A percentile compares a stretch with the other conserved stretches of the same genome.
These are phyloP conservation scores for Siniperca chuatsi DNA, from an alignment of 2,113 vertebrate genomes.

Conservation along the genomic window DNA sequence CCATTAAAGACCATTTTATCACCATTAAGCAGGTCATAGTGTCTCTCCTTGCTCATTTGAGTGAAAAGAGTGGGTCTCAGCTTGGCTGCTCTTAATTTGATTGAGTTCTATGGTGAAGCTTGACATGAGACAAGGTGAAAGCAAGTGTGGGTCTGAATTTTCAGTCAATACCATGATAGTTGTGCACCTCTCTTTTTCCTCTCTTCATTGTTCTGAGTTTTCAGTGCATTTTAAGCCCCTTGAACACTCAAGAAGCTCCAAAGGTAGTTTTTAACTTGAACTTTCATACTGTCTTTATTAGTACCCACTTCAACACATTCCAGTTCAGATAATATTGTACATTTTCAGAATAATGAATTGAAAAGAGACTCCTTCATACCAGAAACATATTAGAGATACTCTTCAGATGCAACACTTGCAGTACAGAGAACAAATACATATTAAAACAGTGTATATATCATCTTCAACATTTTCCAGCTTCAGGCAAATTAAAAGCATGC, in stretches of 20 bases:
- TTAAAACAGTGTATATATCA: background rate
- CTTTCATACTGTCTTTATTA: background rate
- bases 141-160: background rate
- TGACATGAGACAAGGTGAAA: conserved; percentile 50
- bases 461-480: background rate
- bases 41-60: conserved; percentile 60
- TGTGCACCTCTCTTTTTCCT: background rate
- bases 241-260: background rate
- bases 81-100: conserved; percentile 66
- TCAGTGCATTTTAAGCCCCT: background rate
- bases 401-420: background rate
- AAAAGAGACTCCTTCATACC: background rate
- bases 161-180: background rate
- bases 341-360: background rate
- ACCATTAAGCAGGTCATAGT: conserved; percentile 68
- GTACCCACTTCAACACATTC: background rate
- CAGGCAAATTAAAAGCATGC: background rate
- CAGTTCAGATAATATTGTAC: background rate
- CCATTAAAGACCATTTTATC: conserved; percentile 70
- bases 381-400: background rate
- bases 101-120: conserved; percentile 55
- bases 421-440: background rate
- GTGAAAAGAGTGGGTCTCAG: conserved; percentile 55
- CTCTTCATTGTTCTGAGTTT: background rate
- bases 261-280: background rate